Percentiles rank a stretch among this genome's conserved stretches.
These are phyloP conservation scores for Bergia puertoricense DNA, from an alignment of 92 coral and sea anemone genomes.

Conservation along the genomic window DNA sequence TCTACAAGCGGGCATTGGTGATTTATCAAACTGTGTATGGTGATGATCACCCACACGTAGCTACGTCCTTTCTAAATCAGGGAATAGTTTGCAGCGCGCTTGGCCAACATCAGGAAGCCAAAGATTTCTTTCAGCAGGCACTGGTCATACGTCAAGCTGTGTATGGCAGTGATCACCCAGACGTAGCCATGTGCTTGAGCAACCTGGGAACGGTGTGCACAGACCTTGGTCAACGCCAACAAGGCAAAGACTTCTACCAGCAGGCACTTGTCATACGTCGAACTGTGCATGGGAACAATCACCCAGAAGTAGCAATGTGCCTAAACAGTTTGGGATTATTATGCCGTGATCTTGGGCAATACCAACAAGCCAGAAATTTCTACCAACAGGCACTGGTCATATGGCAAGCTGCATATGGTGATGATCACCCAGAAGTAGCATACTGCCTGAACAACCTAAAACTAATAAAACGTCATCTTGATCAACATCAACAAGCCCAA, in stretches of 20 bases:
- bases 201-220: not conserved
- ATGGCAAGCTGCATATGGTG: not conserved
- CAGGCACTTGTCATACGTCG: not conserved
- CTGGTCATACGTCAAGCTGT: not conserved
- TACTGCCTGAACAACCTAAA: too few relatives aligned
- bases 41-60: conserved; percentile 8
- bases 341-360: not conserved
- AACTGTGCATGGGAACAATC: not conserved
- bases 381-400: not conserved
- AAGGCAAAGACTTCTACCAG: not conserved
- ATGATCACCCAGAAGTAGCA: not conserved
- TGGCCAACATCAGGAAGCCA: not conserved
- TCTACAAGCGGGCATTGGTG: not conserved
- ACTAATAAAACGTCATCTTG: too few relatives aligned
- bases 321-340: not conserved
- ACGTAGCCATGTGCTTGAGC: conserved; percentile 6
- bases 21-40: not conserved
- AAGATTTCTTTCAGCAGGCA: not conserved
- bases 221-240: not conserved
- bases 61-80: not conserved
- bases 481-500: too few relatives aligned
- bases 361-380: conserved; percentile 1
- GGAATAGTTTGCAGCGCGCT: not conserved
- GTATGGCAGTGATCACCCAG: not conserved
- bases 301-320: not conserved